A percentile compares a stretch with the other conserved stretches of the same genome.
phyloP scores from a whole-genome alignment of 1,140 invertebrate species.

The Heliconius eleuchia region DNA sequence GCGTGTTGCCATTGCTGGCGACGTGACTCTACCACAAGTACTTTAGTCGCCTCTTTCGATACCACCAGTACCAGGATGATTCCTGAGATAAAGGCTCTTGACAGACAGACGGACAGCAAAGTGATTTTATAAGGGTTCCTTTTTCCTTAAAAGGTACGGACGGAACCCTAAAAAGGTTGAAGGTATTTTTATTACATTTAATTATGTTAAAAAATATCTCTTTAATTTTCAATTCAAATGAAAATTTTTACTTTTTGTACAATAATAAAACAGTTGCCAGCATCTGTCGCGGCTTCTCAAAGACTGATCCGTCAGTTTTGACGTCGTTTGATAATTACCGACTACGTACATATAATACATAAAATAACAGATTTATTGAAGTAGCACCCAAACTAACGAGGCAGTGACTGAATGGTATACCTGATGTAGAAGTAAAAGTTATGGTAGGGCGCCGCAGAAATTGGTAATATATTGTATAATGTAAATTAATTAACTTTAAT shows the following conservation, averaged over 20 bases:
- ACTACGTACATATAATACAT: conserved; percentile 41
- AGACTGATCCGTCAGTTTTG: conserved; percentile 72
- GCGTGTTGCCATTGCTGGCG: too few species aligned
- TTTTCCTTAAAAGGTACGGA: too few species aligned
- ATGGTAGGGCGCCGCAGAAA: neutral
- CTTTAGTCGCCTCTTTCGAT: too few species aligned
- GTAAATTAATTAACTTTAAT: too few species aligned
- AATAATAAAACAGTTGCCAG: conserved; percentile 35
- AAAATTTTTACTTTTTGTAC: neutral
- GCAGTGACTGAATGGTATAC: conserved; percentile 15
- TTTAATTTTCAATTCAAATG: neutral
- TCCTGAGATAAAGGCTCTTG: too few species aligned
- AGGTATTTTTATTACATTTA: too few species aligned
- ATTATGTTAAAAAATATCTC: too few species aligned
- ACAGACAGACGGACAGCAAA: too few species aligned
- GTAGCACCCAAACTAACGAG: conserved; percentile 44
- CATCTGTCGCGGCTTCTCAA: conserved; percentile 62
- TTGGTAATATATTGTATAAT: neutral
- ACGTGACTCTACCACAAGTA: too few species aligned
- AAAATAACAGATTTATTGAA: conserved; percentile 68
- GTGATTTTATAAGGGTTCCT: too few species aligned
- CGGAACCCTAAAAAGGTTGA: too few species aligned
- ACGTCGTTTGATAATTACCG: conserved; percentile 76
- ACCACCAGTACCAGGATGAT: too few species aligned
- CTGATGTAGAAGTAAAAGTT: neutral